Percentiles rank a stretch among this genome's conserved stretches.
Evolutionary conservation across 2,888 invertebrate species (phyloP).

Genomic region (Clitarchus hookeri): DNA sequence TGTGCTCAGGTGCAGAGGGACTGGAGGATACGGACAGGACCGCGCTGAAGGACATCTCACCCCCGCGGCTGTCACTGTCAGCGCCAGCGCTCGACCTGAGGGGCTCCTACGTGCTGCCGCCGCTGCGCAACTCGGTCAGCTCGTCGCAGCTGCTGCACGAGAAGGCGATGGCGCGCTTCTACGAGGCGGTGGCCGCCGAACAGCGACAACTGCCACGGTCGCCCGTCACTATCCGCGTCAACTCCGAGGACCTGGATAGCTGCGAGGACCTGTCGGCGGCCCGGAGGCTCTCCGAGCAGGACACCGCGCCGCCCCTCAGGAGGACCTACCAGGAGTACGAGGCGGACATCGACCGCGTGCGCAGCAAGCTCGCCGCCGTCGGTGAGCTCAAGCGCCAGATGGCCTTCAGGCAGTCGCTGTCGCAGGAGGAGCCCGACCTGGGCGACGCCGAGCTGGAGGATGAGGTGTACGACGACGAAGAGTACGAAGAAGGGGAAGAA

Average conservation of each 20-base stretch:
- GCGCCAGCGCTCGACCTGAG: constrained; percentile 71
- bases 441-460: constrained; percentile 47
- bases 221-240: not conserved
- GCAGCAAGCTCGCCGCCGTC: not conserved
- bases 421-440: constrained; percentile 45
- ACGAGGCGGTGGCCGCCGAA: constrained; percentile 75
- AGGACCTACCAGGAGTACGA: constrained; percentile 19
- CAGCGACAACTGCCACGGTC: constrained; percentile 53
- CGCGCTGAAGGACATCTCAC: constrained; percentile 53
- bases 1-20: not conserved
- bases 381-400: not conserved
- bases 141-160: constrained; percentile 83
- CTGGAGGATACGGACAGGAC: not conserved
- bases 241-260: constrained; percentile 33
- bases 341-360: not conserved
- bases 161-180: constrained; percentile 79
- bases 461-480: constrained; percentile 43
- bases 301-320: not conserved
- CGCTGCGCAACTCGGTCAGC: constrained; percentile 73
- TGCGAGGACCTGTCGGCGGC: not conserved
- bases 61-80: constrained; percentile 81
- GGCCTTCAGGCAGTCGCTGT: constrained; percentile 1
- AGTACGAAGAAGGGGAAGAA: constrained; percentile 46
- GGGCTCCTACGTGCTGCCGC: constrained; percentile 28
- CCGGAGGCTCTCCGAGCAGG: not conserved